Conservation (phyloP, 2,113 vertebrate species). For the Amblyornis subalaris region DNA sequence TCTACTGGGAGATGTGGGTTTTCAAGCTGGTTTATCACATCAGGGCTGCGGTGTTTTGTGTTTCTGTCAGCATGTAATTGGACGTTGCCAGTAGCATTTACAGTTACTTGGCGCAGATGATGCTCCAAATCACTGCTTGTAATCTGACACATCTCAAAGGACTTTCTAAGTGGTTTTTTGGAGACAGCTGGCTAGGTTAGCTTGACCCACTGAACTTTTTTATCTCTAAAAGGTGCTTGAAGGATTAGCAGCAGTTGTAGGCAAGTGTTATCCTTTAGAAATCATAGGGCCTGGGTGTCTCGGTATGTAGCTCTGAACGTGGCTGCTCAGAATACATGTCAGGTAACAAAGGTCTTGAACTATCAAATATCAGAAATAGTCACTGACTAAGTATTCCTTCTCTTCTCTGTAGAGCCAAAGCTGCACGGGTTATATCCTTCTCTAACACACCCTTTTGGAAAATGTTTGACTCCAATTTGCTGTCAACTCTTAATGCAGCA, state of each 20-base stretch:
- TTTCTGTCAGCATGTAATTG: constrained; percentile 1
- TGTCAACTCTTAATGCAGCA: not conserved
- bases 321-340: not conserved
- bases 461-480: not conserved
- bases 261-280: not conserved
- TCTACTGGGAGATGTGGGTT: not conserved
- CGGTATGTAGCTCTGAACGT: not conserved
- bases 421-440: not conserved
- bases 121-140: not conserved
- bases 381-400: not conserved
- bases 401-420: not conserved
- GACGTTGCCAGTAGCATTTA: not conserved
- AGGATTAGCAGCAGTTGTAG: not conserved
- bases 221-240: not conserved
- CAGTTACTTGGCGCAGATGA: not conserved
- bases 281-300: not conserved
- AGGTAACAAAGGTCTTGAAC: not conserved
- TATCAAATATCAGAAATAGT: not conserved
- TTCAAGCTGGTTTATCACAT: not conserved
- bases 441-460: not conserved
- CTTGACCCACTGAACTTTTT: not conserved
- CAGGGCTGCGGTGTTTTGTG: not conserved
- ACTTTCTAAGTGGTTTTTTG: not conserved
- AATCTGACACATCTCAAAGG: constrained; percentile 12
- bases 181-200: not conserved